phyloP scores from a whole-genome alignment of 2,888 invertebrate species.

The Charanyca ferruginea region DNA sequence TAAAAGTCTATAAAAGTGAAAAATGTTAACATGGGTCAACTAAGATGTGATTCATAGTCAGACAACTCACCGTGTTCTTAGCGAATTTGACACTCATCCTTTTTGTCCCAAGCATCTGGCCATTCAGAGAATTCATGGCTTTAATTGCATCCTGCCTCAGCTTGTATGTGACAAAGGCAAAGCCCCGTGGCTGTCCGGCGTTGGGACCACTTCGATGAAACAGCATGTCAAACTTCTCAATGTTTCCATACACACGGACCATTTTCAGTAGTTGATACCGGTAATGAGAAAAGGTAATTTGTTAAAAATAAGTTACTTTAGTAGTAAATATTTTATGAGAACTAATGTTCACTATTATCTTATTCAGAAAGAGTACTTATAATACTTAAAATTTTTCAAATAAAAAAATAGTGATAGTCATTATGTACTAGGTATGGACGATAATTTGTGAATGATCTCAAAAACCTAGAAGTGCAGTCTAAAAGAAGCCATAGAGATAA shows the following conservation, averaged over 20 bases:
- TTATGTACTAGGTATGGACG: too few species aligned
- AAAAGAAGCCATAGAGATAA: not conserved
- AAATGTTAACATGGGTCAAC: too few species aligned
- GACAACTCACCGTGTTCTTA: constrained; percentile 91
- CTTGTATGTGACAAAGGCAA: constrained; percentile 97
- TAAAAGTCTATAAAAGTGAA: not conserved
- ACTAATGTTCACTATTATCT: not conserved
- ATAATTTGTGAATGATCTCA: too few species aligned
- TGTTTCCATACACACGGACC: constrained; percentile 97
- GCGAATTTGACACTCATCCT: constrained; percentile 96
- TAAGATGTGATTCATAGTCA: not conserved
- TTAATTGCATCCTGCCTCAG: constrained; percentile 92
- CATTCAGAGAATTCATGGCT: constrained; percentile 94
- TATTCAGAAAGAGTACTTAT: not conserved
- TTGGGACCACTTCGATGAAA: constrained; percentile 98
- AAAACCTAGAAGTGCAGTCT: not conserved
- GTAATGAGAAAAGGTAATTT: constrained; percentile 91
- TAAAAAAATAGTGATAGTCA: too few species aligned
- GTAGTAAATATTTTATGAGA: not conserved
- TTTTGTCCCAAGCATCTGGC: constrained; percentile 94
- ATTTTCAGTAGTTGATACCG: constrained; percentile 99
- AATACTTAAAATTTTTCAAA: too few species aligned
- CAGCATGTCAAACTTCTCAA: constrained; percentile 98
- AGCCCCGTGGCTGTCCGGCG: constrained; percentile 97
- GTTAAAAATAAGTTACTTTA: constrained; percentile 66